Evolutionary conservation across 2,113 vertebrate genomes (phyloP).

Genomic region (Grantiella picta): DNA sequence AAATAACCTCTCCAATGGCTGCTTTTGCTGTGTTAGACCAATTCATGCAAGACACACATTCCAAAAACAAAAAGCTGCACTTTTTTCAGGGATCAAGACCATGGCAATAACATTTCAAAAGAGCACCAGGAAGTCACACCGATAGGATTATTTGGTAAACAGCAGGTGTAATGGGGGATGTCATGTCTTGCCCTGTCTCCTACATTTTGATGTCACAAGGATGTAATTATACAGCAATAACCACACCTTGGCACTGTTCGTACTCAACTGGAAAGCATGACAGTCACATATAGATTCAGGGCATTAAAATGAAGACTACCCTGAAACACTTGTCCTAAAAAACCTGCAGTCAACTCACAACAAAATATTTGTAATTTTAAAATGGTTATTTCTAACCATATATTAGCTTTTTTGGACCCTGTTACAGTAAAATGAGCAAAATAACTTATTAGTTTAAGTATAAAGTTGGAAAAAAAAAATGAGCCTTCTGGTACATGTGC

Average conservation of each 20-base stretch:
- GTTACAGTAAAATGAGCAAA: not conserved
- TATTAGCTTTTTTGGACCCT: not conserved
- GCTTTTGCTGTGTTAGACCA: not conserved
- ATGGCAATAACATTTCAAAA: not conserved
- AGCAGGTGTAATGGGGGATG: not conserved
- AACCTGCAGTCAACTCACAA: not conserved
- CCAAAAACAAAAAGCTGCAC: not conserved
- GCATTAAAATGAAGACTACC: slow-evolving; percentile 19
- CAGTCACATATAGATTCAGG: not conserved
- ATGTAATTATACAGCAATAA: not conserved
- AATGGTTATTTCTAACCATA: not conserved
- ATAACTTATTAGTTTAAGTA: not conserved
- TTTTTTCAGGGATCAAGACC: not conserved
- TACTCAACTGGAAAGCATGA: not conserved
- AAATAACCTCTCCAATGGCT: not conserved
- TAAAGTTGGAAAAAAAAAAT: not conserved
- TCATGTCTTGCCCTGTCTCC: not conserved
- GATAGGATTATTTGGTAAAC: not conserved
- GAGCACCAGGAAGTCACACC: not conserved
- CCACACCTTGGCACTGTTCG: not conserved
- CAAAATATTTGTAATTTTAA: not conserved
- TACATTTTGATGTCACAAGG: not conserved
- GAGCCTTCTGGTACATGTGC: not conserved
- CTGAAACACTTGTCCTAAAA: not conserved
- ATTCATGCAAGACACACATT: not conserved